phyloP scores from a whole-genome alignment of 1,140 invertebrate species.

The Calosoma granatense region DNA sequence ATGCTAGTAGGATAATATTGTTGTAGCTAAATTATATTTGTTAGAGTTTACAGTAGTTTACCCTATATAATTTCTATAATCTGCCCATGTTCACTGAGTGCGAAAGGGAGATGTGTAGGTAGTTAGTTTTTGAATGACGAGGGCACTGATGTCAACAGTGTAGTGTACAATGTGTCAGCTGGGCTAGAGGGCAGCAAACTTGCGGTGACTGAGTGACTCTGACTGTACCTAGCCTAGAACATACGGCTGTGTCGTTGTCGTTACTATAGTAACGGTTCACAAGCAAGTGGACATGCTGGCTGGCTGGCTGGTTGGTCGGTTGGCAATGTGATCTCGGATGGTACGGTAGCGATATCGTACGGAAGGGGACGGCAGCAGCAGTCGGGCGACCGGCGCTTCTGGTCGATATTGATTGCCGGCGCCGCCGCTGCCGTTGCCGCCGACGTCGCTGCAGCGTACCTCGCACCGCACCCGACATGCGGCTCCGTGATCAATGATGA shows the following conservation, averaged over 20 bases:
- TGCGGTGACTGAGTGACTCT: background rate
- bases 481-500: constrained; percentile 3
- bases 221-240: background rate
- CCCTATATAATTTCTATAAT: too few relatives aligned
- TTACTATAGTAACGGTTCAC: background rate
- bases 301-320: background rate
- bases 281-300: background rate
- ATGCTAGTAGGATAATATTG: too few relatives aligned
- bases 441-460: constrained; percentile 1
- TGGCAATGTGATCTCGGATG: background rate
- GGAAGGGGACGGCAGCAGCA: background rate
- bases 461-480: constrained; percentile 2
- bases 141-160: too few relatives aligned
- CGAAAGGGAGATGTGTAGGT: too few relatives aligned
- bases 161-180: background rate
- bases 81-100: too few relatives aligned
- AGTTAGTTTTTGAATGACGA: too few relatives aligned
- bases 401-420: constrained; percentile 10
- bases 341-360: background rate
- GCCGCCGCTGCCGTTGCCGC: background rate
- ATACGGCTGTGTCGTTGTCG: background rate
- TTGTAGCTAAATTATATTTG: too few relatives aligned
- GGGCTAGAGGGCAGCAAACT: too few relatives aligned
- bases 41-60: too few relatives aligned
- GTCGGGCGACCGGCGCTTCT: background rate